Evolutionary conservation across 2,888 invertebrate species (phyloP), one percentile per base, ranked within the genome.

Genomic region (Anaspis maculata): DNA sequence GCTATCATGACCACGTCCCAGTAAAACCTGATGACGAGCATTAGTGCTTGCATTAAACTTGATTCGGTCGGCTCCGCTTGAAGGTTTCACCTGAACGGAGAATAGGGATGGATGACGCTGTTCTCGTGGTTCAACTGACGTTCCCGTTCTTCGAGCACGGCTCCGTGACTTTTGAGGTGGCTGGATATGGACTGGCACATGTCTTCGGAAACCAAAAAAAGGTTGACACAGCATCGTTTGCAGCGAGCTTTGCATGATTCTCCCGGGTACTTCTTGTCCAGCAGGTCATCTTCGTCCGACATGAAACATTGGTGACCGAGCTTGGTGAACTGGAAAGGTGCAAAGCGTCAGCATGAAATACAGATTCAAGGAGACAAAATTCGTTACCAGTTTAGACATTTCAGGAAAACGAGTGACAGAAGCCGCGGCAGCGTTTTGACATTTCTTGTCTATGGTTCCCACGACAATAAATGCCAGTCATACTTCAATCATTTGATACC

Each of bases 121-220:
- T 6, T 9, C 5, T 19, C 5, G 9, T 9, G 5, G 5, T 9
- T 5, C 19, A 19, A 19, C 19, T 24, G 24, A 4, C 24, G 5
- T 5, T 10, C 4, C 11, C 12, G 5, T 10, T 24, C 24, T 10
- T 10, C 5, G 5, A 10, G 4, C 5, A 24, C 10, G 7, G 24
- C 24, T 11, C 24, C 24, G 24, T 24, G 24, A 24, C 24, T 24
- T 11, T 10, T 24, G 10, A 24, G 12, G 12, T 24, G 11, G 24
- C 5, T 24, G 7, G 24, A 9, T 4, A 5, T 4, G 10, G 24
- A 11, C 24, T 24, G 5, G 24, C 24, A 24, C 10, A 24, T 5
- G 4, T 11, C 10, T 10, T 24, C 24, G 12, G 9, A 10, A 11
- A 24, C 24, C 11, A 24, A 10, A 10, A 24, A 24, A 9, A 9